These are phyloP conservation scores for Drosophila jambulina DNA, from an alignment of 1,140 invertebrate genomes.

Conservation along the genomic window DNA sequence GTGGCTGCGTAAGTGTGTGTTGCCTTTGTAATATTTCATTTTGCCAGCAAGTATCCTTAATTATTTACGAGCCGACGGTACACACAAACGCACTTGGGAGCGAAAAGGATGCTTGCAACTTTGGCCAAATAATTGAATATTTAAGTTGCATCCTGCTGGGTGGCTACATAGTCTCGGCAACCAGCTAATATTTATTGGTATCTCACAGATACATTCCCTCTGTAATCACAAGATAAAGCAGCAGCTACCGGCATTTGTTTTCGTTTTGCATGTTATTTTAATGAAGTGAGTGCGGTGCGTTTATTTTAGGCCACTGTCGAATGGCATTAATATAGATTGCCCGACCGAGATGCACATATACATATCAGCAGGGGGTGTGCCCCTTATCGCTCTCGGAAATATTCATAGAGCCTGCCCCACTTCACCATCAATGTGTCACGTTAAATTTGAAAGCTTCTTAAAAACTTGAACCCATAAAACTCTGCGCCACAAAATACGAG, in stretches of 20 bases:
- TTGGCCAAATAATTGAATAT: constrained; percentile 71
- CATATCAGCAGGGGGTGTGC: not conserved
- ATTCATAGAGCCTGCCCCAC: constrained; percentile 27
- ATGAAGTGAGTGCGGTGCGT: constrained; percentile 42
- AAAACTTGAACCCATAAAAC: constrained; percentile 50
- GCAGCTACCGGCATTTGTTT: constrained; percentile 34
- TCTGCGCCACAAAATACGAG: constrained; percentile 24
- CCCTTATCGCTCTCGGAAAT: not conserved
- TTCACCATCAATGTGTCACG: constrained; percentile 45
- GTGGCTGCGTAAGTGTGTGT: constrained; percentile 3
- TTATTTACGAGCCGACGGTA: constrained; percentile 56
- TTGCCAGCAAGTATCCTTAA: constrained; percentile 47
- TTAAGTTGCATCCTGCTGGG: constrained; percentile 50
- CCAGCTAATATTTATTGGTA: constrained; percentile 40
- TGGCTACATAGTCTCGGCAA: constrained; percentile 3
- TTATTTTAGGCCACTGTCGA: constrained; percentile 27
- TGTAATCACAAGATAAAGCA: constrained; percentile 48
- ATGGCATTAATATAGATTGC: constrained; percentile 48
- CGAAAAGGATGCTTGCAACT: constrained; percentile 23
- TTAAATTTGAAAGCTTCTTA: constrained; percentile 59
- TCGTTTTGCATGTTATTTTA: constrained; percentile 47
- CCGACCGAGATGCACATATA: not conserved
- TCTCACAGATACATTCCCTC: constrained; percentile 4
- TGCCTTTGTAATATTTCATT: constrained; percentile 67
- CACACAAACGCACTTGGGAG: constrained; percentile 18